These are phyloP conservation scores for Podocnemis expansa DNA, from an alignment of 2,113 vertebrate species.

Conservation along the genomic window DNA sequence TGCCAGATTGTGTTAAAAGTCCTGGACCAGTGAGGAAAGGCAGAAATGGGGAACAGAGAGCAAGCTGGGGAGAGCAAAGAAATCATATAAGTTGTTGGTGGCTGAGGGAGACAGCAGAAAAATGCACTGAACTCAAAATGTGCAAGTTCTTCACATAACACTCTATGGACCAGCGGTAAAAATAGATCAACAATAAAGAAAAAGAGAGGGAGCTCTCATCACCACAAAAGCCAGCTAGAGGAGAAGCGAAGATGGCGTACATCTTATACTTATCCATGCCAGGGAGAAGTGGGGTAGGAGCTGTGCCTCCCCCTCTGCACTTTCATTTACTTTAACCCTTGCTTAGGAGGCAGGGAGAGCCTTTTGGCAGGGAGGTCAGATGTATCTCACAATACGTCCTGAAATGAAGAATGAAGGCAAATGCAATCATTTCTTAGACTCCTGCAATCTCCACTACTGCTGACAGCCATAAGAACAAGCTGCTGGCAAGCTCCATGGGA, in stretches of 20 bases:
- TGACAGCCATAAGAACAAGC: slow-evolving; percentile 27
- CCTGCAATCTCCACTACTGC: background rate
- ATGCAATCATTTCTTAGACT: background rate
- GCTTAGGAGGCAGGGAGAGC: background rate
- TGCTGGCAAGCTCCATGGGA: slow-evolving; percentile 56
- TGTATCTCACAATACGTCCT: background rate
- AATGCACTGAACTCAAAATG: background rate
- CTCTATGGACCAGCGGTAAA: background rate
- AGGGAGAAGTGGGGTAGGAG: background rate
- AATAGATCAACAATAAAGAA: background rate
- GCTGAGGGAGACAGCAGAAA: slow-evolving; percentile 1
- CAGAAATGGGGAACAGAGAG: slow-evolving; percentile 27
- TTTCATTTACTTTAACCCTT: background rate
- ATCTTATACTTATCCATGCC: background rate
- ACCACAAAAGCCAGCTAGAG: background rate
- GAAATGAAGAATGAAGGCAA: slow-evolving; percentile 48
- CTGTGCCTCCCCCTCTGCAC: background rate
- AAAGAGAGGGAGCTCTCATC: background rate
- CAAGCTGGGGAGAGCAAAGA: slow-evolving; percentile 5
- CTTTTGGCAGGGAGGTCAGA: background rate
- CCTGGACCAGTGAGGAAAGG: slow-evolving; percentile 27
- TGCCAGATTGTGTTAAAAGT: slow-evolving; percentile 49
- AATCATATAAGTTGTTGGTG: background rate
- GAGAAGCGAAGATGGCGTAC: background rate
- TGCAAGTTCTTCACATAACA: background rate